Base-by-base conservation (phyloP, 2,113 vertebrate genomes). In the Channa maculata region DNA sequence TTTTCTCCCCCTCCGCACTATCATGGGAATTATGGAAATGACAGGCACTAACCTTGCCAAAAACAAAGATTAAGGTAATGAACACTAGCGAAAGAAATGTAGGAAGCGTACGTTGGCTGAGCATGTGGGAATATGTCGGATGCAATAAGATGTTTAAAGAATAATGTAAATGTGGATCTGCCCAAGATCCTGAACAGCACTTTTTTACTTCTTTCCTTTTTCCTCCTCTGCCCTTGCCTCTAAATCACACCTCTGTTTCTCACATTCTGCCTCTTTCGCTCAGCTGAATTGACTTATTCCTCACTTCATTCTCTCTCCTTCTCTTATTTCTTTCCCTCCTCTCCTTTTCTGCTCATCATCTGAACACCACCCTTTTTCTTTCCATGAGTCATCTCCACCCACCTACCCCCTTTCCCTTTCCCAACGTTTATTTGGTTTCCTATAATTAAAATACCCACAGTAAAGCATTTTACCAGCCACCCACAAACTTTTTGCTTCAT, bases 1-100 rank as follows among this genome's bases (percentile, higher is more conserved):
- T 54, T 24, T 24, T 33, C 53, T 55, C 62, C 62, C 54, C 12
- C 41, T 50, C 50, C 3, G 49, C 61, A 36, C 59, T 61, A 76
- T 80, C 77, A 54, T 50, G 45, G 60, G 66, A 75, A 70, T 81
- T 83, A 86, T 81, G 86, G 70, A 70, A 85, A 81, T 83, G 70
- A 57, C n/a, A 8, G 51, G 37, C 6, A 5, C 5, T 0, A 49
- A 15, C 65, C 5, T 53, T 0, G 24, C 65, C 65, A 66, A 65
- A 52, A 62, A 67, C 51, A 41, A 37, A 67, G 70, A 81, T 78
- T 79, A 79, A 64, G 62, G 66, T 48, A 50, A 58, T 38, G 75
- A 75, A 52, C 61, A 74, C 0, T 15, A 60, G 59, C 9, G 6
- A 5, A 53, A 75, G 41, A 10, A 39, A 49, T 41, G 67, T 50